Conservation (phyloP, 2,113 vertebrate species). For the Alectura lathami region DNA sequence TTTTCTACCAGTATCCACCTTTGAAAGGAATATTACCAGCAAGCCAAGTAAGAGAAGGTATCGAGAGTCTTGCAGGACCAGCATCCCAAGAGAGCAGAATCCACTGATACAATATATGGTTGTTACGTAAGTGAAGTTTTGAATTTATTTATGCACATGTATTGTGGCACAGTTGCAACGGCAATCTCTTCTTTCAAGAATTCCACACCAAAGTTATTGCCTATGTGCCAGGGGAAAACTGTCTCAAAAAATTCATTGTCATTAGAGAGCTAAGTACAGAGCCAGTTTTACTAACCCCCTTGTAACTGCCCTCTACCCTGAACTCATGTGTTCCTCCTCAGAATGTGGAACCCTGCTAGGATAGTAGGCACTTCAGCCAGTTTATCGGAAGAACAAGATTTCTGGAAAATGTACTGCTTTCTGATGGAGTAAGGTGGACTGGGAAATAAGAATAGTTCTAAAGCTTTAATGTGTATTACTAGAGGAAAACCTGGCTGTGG, state of each 20-base stretch:
- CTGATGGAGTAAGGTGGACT: not conserved
- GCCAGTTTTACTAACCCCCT: not conserved
- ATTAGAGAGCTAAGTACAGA: not conserved
- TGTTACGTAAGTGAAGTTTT: not conserved
- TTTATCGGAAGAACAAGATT: not conserved
- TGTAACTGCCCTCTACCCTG: not conserved
- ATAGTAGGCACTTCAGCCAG: not conserved
- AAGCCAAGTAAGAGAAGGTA: not conserved
- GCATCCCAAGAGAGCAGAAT: not conserved
- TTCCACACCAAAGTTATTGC: not conserved
- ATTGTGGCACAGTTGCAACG: not conserved
- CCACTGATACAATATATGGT: not conserved
- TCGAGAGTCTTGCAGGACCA: not conserved
- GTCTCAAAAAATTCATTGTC: not conserved
- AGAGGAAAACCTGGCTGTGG: not conserved
- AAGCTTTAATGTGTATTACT: not conserved
- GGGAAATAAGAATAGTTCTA: not conserved
- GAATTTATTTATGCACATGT: not conserved
- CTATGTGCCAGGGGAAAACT: not conserved
- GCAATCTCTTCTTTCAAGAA: not conserved
- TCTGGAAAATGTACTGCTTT: not conserved
- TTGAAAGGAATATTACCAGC: not conserved
- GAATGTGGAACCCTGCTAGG: not conserved
- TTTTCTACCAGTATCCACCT: not conserved
- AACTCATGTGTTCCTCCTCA: not conserved